Base-by-base conservation (phyloP, 35 echinoderm and acorn worm genomes). In the Stichopus chloronotus region DNA sequence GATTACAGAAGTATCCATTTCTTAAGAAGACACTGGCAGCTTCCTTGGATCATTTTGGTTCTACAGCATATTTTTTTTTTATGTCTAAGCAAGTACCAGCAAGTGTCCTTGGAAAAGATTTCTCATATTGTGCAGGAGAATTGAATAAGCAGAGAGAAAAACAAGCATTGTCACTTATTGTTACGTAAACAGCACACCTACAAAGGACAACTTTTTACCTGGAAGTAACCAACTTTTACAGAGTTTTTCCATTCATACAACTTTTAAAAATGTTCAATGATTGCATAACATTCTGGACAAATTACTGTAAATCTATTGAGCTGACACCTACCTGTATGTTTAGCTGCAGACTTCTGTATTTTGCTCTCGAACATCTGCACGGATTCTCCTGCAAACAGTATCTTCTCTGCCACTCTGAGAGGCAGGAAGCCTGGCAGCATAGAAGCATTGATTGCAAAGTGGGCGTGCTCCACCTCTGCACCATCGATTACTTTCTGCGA, bases 361-460 rank as follows among this genome's bases (percentile, higher is more conserved):
- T 94, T 94, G 88, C 91, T 99, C 78, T 96, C 95, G 94, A 99
- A 99, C 93, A 99, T 96, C 72, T 99, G 97, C 7, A 99, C 97
- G 9, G 97, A 95, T 78, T 99, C 97, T 16, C 97, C 97, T 52
- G 96, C 95, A 81, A 99, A 99, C 12, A 99, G 91, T 56, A 99
- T 96, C 58, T 99, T 99, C 30, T 99, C 97, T 52, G 97, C 97
- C 11, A 96, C 78, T 58, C 97, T 87, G 2, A 92, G 22, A 10
- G 97, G 97, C 8, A 99, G 93, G 63, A 96, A 99, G 89, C 94
- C 94, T 22, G 97, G 97, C 55, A 99, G 58, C 97, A 99, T 99
- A n/a, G 91, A 57, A 52, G 93, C 79, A 60, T 93, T 93, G 79
- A 99, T 95, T 52, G 93, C 92, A 94, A 94, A 99, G 17, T 72